Percentiles rank a stretch among this genome's conserved stretches.
Conservation (phyloP, 2,797 vertebrate species). For the Buceros bicornis region DNA sequence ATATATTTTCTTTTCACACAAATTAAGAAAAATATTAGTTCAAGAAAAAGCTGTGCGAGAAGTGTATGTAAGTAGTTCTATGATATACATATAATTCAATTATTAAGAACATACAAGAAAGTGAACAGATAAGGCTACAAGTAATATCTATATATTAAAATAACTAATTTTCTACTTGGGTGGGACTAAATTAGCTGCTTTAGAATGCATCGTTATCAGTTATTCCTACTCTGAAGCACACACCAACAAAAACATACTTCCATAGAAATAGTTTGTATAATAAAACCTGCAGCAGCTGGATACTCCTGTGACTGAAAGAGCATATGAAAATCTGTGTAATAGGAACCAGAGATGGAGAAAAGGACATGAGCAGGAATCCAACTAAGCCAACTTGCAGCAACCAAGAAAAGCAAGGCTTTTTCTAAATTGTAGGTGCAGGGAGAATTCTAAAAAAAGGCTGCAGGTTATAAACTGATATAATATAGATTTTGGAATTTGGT, state of each 20-base stretch:
- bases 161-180: constrained; percentile 60
- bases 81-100: not conserved
- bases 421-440: not conserved
- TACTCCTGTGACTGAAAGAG: constrained; percentile 23
- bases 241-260: not conserved
- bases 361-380: not conserved
- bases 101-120: constrained; percentile 5
- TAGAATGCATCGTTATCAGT: constrained; percentile 30
- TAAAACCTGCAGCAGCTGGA: not conserved
- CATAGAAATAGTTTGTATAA: constrained; percentile 10
- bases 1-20: not conserved
- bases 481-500: not conserved
- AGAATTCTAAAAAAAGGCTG: not conserved
- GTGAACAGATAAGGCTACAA: not conserved
- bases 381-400: not conserved
- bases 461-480: not conserved
- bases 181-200: constrained; percentile 43
- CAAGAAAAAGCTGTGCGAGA: not conserved
- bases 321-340: constrained; percentile 8
- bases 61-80: not conserved
- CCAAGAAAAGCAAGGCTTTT: not conserved
- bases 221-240: constrained; percentile 20
- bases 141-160: constrained; percentile 34
- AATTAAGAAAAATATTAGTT: not conserved
- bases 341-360: constrained; percentile 3